These are phyloP conservation scores for Sylvietta virens DNA, from an alignment of 2,113 vertebrate genomes.

Conservation along the genomic window DNA sequence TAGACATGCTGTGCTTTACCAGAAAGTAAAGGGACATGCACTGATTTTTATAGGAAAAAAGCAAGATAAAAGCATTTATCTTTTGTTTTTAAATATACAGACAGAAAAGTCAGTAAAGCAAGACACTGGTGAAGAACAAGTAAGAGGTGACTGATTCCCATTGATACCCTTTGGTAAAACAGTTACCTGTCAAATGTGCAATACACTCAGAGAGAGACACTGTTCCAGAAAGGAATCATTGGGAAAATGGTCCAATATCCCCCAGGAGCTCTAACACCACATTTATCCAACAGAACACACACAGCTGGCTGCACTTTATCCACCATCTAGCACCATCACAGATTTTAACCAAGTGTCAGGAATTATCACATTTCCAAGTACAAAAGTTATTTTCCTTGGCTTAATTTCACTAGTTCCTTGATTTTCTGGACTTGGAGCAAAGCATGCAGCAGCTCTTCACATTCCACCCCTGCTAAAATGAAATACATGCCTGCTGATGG, in stretches of 20 bases:
- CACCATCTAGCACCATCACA: rapidly evolving
- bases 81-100: not conserved
- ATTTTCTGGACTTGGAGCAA: not conserved
- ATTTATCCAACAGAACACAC: not conserved
- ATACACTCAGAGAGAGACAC: not conserved
- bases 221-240: not conserved
- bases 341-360: not conserved
- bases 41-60: not conserved
- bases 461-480: not conserved
- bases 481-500: not conserved
- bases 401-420: not conserved
- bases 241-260: not conserved
- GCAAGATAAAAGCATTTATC: not conserved
- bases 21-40: not conserved
- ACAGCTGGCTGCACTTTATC: not conserved
- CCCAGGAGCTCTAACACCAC: not conserved
- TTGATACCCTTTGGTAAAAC: not conserved
- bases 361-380: not conserved
- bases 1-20: not conserved
- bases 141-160: not conserved
- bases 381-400: not conserved
- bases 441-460: not conserved
- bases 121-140: not conserved
- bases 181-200: not conserved
- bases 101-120: not conserved